phyloP scores from a whole-genome alignment of 2,888 invertebrate genomes.

The Chalcosyrphus nemorum region DNA sequence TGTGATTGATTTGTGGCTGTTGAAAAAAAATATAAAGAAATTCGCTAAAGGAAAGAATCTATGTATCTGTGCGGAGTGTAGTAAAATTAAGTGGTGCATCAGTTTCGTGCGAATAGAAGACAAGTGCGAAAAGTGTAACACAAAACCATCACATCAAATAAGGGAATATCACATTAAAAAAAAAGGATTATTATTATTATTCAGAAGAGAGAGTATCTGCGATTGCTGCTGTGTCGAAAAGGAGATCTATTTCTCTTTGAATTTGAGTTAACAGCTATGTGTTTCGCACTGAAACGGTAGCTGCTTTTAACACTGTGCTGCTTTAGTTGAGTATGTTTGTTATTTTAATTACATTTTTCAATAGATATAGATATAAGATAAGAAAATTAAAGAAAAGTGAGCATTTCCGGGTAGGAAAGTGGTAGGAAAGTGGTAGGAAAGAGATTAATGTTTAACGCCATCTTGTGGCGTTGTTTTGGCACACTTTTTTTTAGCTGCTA shows the following conservation, averaged over 20 bases:
- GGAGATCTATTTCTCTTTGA: constrained; percentile 12
- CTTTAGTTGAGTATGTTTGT: constrained; percentile 58
- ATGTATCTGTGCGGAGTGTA: constrained; percentile 11
- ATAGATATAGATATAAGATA: neutral
- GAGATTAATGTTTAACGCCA: no score
- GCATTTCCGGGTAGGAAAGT: no score
- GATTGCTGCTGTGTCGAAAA: neutral
- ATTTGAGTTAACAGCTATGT: constrained; percentile 47
- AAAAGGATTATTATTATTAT: constrained; percentile 25
- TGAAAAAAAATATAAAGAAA: neutral
- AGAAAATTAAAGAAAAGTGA: no score
- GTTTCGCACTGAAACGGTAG: constrained; percentile 47
- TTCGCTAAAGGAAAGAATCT: neutral
- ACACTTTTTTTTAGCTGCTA: no score
- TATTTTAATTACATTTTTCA: neutral
- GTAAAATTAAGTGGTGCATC: constrained; percentile 35
- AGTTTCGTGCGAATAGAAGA: neutral
- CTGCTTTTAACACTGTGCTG: constrained; percentile 40
- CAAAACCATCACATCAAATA: constrained; percentile 22
- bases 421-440: no score
- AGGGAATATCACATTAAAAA: constrained; percentile 2
- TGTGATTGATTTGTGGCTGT: constrained; percentile 21
- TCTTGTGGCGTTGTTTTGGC: no score
- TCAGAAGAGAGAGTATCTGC: constrained; percentile 28
- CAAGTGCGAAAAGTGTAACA: constrained; percentile 24